These are phyloP conservation scores for Globia sparganii DNA, from an alignment of 2,888 invertebrate species.

Conservation along the genomic window DNA sequence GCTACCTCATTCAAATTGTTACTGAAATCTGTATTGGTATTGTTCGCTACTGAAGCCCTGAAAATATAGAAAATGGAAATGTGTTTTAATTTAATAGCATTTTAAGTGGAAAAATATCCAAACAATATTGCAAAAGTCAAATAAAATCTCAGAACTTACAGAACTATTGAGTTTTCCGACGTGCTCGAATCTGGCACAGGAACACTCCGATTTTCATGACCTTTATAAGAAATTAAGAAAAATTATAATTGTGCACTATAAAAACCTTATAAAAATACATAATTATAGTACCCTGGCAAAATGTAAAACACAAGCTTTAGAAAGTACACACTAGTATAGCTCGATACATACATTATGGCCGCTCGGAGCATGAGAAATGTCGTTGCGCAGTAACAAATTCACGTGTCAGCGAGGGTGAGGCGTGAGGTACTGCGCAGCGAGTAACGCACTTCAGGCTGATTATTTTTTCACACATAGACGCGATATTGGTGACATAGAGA, in stretches of 20 bases:
- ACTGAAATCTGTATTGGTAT: slow-evolving; percentile 58
- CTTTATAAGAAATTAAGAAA: slow-evolving; percentile 63
- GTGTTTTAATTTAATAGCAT: neutral
- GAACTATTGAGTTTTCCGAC: slow-evolving; percentile 74
- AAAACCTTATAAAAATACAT: neutral
- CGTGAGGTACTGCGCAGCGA: too few species aligned
- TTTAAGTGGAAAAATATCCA: slow-evolving; percentile 9
- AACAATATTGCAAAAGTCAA: neutral
- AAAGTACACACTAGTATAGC: neutral
- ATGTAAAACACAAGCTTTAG: neutral
- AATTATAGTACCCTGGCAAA: neutral
- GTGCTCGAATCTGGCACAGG: slow-evolving; percentile 83
- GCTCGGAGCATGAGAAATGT: too few species aligned
- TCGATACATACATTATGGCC: too few species aligned
- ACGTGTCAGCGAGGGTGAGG: too few species aligned
- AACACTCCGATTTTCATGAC: slow-evolving; percentile 67
- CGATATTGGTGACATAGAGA: too few species aligned
- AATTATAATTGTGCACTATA: neutral
- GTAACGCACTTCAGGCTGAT: too few species aligned
- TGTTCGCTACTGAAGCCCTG: slow-evolving; percentile 71
- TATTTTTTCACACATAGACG: too few species aligned
- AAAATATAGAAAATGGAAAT: slow-evolving; percentile 51
- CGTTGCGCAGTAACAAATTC: too few species aligned
- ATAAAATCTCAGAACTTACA: slow-evolving; percentile 74
- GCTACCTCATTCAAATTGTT: slow-evolving; percentile 49